Base-by-base conservation (phyloP, 2,888 invertebrate species). In the Tribolium freemani region DNA sequence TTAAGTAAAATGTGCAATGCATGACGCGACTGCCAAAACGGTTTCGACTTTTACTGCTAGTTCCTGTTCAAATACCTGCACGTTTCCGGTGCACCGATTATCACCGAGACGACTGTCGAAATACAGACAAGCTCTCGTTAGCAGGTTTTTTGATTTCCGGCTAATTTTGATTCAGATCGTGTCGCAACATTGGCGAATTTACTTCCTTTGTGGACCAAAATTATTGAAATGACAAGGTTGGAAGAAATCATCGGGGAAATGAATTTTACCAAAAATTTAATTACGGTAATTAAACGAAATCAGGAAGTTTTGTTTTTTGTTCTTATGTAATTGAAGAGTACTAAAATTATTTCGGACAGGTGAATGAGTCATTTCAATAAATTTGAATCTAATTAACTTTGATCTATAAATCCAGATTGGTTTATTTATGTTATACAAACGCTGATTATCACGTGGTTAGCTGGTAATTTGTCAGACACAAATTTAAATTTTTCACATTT, bases 1-100 rank as follows among this genome's bases (percentile, higher is more conserved):
- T 38, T 31, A 56, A 44, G 16, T 30, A 61, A 61, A 61, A 60
- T 60, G 20, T n/a, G 50, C 50, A 30, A 50, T 26, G 16, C 50
- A 48, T 48, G 30, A 9, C 30, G 13, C 30, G 31, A 46, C 26
- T 26, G 26, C 26, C 30, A 10, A 44, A 66, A 45, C 54, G 54
- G 54, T 45, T 56, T 44, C 64, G 38, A 63, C 69, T 70, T 70
- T 70, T 70, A 71, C 64, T 71, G 64, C 63, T 71, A 71, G 70
- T 71, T 71, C 70, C 70, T 71, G 70, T 57, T 57, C 51, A 45
- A 61, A 71, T 71, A 64, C 57, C 50, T 9, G 26, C 70, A 71
- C 70, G 70, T 64, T 61, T 61, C 45, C 61, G 16, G 60, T 50
- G 20, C 21, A 50, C 20, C 50, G 50, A 11, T 20, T 16, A 20